Conservation (phyloP, 2,888 invertebrate genomes). For the Nymphalis urticae region DNA sequence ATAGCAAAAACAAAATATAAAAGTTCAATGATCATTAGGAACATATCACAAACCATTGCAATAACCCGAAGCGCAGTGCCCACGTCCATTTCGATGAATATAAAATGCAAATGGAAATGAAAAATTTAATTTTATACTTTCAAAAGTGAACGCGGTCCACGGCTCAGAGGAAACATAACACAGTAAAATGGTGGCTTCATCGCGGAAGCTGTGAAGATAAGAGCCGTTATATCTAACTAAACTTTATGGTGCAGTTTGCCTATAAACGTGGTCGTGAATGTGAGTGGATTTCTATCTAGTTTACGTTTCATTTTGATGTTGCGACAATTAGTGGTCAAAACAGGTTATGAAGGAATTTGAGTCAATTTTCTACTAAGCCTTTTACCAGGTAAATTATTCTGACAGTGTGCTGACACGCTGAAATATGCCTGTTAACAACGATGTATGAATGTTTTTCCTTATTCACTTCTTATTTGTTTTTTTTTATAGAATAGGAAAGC, state of each 20-base stretch:
- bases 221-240: constrained; percentile 22
- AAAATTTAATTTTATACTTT: constrained; percentile 28
- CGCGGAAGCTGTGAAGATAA: constrained; percentile 33
- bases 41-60: constrained; percentile 4
- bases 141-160: constrained; percentile 19
- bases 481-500: no score
- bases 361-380: no score
- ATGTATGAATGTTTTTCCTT: no score
- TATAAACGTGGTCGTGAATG: neutral
- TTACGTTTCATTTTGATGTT: neutral
- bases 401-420: no score
- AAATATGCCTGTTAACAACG: no score
- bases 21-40: constrained; percentile 21
- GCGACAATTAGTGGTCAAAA: neutral
- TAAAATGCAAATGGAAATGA: constrained; percentile 19
- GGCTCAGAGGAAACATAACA: constrained; percentile 23
- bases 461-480: no score
- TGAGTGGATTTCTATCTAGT: neutral
- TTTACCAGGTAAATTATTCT: no score
- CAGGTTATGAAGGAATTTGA: neutral
- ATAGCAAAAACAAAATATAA: neutral
- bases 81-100: constrained; percentile 19
- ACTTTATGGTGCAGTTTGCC: constrained; percentile 26
- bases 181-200: constrained; percentile 17
- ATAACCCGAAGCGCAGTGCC: constrained; percentile 7